Base-by-base conservation (phyloP, 2,797 vertebrate genomes). In the Megalops cyprinoides region DNA sequence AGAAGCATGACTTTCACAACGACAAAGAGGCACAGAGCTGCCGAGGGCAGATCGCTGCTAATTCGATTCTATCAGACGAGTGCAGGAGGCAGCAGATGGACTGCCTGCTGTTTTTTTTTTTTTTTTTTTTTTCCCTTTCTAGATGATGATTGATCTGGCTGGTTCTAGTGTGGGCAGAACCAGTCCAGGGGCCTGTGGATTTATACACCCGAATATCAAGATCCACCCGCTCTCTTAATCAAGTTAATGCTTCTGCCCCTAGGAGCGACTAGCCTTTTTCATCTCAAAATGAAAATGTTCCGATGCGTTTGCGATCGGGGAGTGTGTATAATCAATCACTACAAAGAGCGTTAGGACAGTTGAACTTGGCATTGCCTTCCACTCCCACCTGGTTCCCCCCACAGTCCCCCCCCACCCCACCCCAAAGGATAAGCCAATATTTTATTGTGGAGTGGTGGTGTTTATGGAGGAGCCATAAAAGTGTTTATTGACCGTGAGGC, bases 401-500 rank as follows among this genome's bases (percentile, higher is more conserved):
- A 1, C 23, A 0, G n/a, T 14, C 10, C 71, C 20, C 14, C 10
- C 71, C 20, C 18, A 73, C 18, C 44, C 5, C 42, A 31, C n/a
- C 39, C 34, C 46, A 1, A 12, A 6, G n/a, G 15, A 1, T 71
- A n/a, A 75, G 12, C 31, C 49, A 53, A 83, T 3, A 1, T 31
- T 88, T 86, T 87, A 81, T 88, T 85, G 85, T 88, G 84, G 87
- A 88, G 91, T 80, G 82, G 73, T 76, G 56, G 83, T 90, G 88
- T 91, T 91, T 91, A 88, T 83, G 87, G 84, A 87, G 83, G 10
- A 79, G 82, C 85, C 88, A 80, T 44, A 82, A 86, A 82, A 87
- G 85, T 90, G 86, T 91, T 90, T 91, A 85, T 88, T 88, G 87
- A 87, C 88, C 86, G n/a, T n/a, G n/a, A n/a, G n/a, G n/a, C n/a